phyloP scores from a whole-genome alignment of 2,888 invertebrate genomes.

The Ptychoptera albimana region DNA sequence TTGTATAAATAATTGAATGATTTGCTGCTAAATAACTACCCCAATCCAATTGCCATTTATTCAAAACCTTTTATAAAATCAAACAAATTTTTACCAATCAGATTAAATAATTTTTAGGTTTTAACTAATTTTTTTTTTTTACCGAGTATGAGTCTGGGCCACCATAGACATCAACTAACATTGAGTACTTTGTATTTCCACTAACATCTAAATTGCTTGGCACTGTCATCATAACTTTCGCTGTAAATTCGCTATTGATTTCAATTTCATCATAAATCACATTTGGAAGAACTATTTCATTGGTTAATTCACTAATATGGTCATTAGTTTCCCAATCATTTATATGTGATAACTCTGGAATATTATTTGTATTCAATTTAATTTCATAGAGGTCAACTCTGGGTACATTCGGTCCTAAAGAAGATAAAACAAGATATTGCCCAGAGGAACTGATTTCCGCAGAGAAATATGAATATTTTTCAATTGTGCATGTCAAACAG shows the following conservation, averaged over 20 bases:
- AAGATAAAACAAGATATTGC: conserved; percentile 54
- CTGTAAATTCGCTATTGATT: conserved; percentile 44
- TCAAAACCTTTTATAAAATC: conserved; percentile 22
- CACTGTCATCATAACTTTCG: conserved; percentile 56
- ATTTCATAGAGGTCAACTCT: conserved; percentile 42
- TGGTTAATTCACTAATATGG: conserved; percentile 34
- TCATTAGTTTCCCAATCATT: conserved; percentile 52
- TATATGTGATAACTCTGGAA: conserved; percentile 14
- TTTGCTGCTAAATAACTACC: conserved; percentile 72
- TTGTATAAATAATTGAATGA: conserved; percentile 70
- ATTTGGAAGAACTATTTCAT: conserved; percentile 37
- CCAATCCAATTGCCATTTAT: conserved; percentile 74
- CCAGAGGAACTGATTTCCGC: conserved; percentile 51
- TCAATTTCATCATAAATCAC: conserved; percentile 44
- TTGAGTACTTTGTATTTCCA: conserved; percentile 54
- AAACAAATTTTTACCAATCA: not conserved
- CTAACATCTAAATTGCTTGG: conserved; percentile 54
- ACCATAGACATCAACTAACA: conserved; percentile 78
- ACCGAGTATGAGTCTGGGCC: conserved; percentile 84
- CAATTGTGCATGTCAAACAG: conserved; percentile 58
- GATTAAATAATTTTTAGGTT: no score
- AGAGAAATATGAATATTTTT: conserved; percentile 25
- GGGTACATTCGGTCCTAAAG: conserved; percentile 75
- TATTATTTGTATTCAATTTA: not conserved
- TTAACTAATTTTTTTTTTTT: conserved; percentile 20